These are phyloP conservation scores for Tillus elongatus DNA, from an alignment of 2,888 invertebrate genomes.

Conservation along the genomic window DNA sequence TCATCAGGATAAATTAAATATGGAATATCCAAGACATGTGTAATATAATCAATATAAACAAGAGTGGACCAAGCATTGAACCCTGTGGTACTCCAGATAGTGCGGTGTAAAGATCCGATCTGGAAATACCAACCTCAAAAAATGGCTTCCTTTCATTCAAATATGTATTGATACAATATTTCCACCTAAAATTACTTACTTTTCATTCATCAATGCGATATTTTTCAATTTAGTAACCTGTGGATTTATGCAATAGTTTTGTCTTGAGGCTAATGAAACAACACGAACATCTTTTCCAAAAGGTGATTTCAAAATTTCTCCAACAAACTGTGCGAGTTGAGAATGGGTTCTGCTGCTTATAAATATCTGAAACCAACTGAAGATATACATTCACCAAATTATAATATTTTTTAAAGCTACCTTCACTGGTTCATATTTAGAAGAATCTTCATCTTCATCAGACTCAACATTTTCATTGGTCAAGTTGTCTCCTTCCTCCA, in stretches of 20 bases:
- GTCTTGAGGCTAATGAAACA: slow-evolving; percentile 80
- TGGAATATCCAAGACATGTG: no score
- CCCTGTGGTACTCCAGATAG: no score
- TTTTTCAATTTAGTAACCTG: slow-evolving; percentile 64
- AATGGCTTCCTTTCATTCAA: neutral
- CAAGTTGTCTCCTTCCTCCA: slow-evolving; percentile 43
- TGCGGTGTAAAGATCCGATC: no score
- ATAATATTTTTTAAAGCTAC: slow-evolving; percentile 20
- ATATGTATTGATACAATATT: neutral
- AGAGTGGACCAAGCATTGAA: no score
- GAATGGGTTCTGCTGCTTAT: slow-evolving; percentile 97
- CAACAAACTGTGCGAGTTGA: slow-evolving; percentile 89
- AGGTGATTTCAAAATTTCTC: slow-evolving; percentile 77
- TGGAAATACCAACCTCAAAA: no score
- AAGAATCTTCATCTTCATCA: slow-evolving; percentile 36
- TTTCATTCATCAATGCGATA: slow-evolving; percentile 79
- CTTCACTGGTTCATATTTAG: slow-evolving; percentile 41
- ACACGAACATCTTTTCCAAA: slow-evolving; percentile 63
- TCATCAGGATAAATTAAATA: no score
- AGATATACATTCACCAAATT: neutral
- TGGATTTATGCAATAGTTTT: slow-evolving; percentile 84
- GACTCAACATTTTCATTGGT: slow-evolving; percentile 27
- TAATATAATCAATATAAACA: no score
- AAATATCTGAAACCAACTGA: slow-evolving; percentile 57
- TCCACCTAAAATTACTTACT: slow-evolving; percentile 38